phyloP scores from a whole-genome alignment of 2,888 invertebrate genomes.

The Trachelus stipa region DNA sequence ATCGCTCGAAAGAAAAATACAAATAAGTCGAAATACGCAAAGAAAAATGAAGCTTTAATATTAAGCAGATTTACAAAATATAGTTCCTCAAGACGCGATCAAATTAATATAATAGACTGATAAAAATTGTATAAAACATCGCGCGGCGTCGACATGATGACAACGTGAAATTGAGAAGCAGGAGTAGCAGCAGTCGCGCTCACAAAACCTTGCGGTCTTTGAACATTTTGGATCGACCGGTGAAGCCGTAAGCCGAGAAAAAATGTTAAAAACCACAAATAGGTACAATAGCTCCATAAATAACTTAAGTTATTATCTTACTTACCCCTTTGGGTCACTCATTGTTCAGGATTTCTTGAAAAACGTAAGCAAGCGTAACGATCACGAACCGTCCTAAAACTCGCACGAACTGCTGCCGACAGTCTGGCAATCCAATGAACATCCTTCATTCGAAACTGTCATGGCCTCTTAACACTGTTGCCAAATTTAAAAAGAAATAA shows the following conservation, averaged over 20 bases:
- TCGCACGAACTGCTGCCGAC: constrained; percentile 1
- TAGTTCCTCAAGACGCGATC: background rate
- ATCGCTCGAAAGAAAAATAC: constrained; percentile 31
- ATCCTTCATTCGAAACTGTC: constrained; percentile 9
- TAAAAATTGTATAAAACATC: constrained; percentile 15
- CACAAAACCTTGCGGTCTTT: constrained; percentile 5
- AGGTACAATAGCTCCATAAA: constrained; percentile 3
- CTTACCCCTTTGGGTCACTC: constrained; percentile 62
- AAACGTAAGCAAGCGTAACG: constrained; percentile 40
- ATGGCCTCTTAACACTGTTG: background rate
- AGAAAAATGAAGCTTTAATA: constrained; percentile 33
- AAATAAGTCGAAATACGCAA: constrained; percentile 18
- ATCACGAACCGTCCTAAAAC: constrained; percentile 13
- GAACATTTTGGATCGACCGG: background rate
- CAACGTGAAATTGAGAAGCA: constrained; percentile 65
- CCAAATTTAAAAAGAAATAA: background rate
- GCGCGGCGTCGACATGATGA: constrained; percentile 65
- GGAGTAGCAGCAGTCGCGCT: constrained; percentile 49
- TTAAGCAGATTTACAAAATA: background rate
- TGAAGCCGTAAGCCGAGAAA: background rate
- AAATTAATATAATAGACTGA: background rate
- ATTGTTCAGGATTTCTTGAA: constrained; percentile 44
- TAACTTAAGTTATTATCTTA: constrained; percentile 9
- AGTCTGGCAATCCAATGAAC: constrained; percentile 5
- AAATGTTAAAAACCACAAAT: background rate